Conservation (phyloP, 1,140 invertebrate genomes). For the Diabrotica virgifera region DNA sequence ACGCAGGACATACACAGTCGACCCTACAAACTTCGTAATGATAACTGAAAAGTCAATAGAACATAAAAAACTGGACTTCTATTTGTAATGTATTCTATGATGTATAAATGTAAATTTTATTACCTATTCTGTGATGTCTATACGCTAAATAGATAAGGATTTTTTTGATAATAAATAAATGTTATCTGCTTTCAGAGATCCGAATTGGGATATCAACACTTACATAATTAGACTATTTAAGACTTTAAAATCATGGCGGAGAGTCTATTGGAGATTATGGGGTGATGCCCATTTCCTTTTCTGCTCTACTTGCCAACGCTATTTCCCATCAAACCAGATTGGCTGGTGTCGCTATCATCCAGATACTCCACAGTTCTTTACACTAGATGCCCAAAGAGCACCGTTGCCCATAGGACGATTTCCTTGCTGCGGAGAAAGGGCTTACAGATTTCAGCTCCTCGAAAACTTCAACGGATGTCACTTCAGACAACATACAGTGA, state of each 20-base stretch:
- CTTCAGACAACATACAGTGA: constrained; percentile 62
- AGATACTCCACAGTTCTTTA: constrained; percentile 71
- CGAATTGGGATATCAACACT: constrained; percentile 78
- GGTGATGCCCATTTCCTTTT: constrained; percentile 79
- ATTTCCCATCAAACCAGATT: constrained; percentile 74
- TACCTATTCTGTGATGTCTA: too few species aligned
- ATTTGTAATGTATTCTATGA: too few species aligned
- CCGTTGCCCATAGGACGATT: constrained; percentile 67
- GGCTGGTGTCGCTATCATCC: constrained; percentile 78
- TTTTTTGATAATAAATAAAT: too few species aligned
- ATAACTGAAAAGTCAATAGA: too few species aligned
- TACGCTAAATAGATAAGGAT: too few species aligned
- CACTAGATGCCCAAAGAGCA: constrained; percentile 61
- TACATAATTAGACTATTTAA: constrained; percentile 73
- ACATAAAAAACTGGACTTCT: too few species aligned
- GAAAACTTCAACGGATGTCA: constrained; percentile 54
- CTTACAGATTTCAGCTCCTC: constrained; percentile 55
- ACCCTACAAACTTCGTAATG: too few species aligned
- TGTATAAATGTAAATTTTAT: too few species aligned
- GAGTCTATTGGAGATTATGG: constrained; percentile 92
- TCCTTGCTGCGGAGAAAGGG: constrained; percentile 81
- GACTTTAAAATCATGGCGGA: constrained; percentile 80
- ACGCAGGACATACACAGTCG: too few species aligned
- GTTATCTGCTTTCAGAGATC: constrained; percentile 57
- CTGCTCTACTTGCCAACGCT: constrained; percentile 70